These are phyloP conservation scores for Schizopygopsis pylzovi DNA, from an alignment of 2,797 vertebrate genomes.

Conservation along the genomic window DNA sequence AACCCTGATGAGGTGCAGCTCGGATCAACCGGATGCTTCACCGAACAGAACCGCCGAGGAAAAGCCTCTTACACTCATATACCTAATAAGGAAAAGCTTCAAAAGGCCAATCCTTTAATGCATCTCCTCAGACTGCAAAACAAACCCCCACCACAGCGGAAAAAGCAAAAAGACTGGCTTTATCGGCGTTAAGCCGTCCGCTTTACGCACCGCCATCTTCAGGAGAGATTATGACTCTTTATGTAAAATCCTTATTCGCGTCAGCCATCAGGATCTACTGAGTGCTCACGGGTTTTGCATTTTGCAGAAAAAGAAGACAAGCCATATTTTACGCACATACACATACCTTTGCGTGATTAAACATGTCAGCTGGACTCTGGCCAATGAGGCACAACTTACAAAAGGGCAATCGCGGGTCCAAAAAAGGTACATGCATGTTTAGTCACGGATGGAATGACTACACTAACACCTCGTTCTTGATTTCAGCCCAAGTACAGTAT, in stretches of 20 bases:
- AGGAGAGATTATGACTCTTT: slow-evolving; percentile 52
- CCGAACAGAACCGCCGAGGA: slow-evolving; percentile 43
- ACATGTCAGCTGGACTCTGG: not conserved
- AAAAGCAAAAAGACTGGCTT: slow-evolving; percentile 34
- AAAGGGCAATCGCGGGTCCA: slow-evolving; percentile 1
- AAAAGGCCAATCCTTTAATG: slow-evolving; percentile 76
- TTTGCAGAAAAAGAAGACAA: slow-evolving; percentile 48
- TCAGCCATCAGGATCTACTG: slow-evolving; percentile 4
- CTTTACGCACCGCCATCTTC: slow-evolving; percentile 41
- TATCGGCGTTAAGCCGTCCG: slow-evolving; percentile 22
- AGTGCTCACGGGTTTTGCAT: not conserved
- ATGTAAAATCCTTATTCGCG: slow-evolving; percentile 32
- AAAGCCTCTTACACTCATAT: slow-evolving; percentile 76
- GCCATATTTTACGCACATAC: slow-evolving; percentile 28
- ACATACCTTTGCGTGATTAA: slow-evolving; percentile 47
- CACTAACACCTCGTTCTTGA: slow-evolving; percentile 31
- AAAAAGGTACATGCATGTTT: slow-evolving; percentile 24
- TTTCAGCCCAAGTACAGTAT: slow-evolving; percentile 43
- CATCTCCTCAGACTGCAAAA: slow-evolving; percentile 69
- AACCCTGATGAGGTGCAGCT: slow-evolving; percentile 4
- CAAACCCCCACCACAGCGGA: slow-evolving; percentile 14
- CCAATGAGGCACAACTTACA: not conserved
- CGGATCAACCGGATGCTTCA: slow-evolving; percentile 4
- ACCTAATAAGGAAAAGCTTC: slow-evolving; percentile 77
- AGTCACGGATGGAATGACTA: not conserved